Evolutionary conservation across 1,140 invertebrate genomes (phyloP).

Genomic region (Heliconius eleuchia): DNA sequence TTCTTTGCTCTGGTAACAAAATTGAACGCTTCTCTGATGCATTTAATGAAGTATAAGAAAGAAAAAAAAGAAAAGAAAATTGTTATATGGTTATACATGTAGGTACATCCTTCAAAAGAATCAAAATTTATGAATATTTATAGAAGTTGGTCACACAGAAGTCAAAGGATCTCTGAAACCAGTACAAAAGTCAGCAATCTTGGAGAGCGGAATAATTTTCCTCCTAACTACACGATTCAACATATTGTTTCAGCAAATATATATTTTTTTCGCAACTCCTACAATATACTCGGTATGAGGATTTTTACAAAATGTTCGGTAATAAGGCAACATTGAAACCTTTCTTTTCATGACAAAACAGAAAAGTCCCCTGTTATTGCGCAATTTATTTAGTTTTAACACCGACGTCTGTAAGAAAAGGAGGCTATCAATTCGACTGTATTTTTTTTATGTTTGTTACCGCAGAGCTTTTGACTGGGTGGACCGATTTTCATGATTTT

Average conservation of each 20-base stretch:
- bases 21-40: too few species aligned
- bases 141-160: neutral
- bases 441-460: too few species aligned
- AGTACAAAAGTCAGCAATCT: neutral
- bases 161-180: neutral
- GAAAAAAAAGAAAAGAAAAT: too few species aligned
- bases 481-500: too few species aligned
- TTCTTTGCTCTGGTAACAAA: too few species aligned
- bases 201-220: neutral
- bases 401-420: too few species aligned
- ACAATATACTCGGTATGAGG: neutral
- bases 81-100: too few species aligned
- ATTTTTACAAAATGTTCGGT: neutral
- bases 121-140: too few species aligned
- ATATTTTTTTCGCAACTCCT: neutral
- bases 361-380: neutral
- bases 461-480: too few species aligned
- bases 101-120: too few species aligned
- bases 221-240: neutral
- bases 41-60: too few species aligned
- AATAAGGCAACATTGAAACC: neutral
- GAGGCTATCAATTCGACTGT: too few species aligned
- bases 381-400: neutral
- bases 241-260: neutral
- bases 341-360: neutral